Base-by-base conservation (phyloP, 2,888 invertebrate genomes). In the Panzeria rudis region DNA sequence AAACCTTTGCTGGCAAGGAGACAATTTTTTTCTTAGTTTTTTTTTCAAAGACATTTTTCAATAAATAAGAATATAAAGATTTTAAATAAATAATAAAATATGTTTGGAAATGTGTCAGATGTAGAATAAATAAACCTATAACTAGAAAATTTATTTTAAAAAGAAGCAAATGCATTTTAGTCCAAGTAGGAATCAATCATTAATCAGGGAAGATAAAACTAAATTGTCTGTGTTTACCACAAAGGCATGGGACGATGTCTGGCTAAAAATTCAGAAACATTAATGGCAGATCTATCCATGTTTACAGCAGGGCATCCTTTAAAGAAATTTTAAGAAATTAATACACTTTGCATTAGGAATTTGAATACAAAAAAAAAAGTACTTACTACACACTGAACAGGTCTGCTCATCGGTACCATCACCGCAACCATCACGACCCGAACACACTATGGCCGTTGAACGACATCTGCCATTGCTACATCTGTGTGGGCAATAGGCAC, bases 341-440 rank as follows among this genome's bases (percentile, higher is more conserved):
- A 15, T 17, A 20, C 3, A 9, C 9, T 35, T 35, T 35, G 6
- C 35, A 8, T 35, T 4, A 35, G 9, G 7, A 35, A 7, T 38
- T 38, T 38, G 13, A 13, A 11, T 3, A 35, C 1, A 32, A 4
- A 23, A 54, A 71, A 29, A 38, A 2, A 17, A 56, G 25, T 41
- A 96, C 97, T 96, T 93, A 98, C 98, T 95, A 93, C 98, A 98
- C 87, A 97, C 96, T 86, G 94, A 94, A 93, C 98, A 98, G 86
- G 95, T 95, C 86, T 94, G 95, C 92, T 98, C 98, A 90, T 98
- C 98, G 56, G 96, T 96, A 88, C 96, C 96, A 93, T 98, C 98
- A 8, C 98, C 98, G 90, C 98, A 98, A 23, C 98, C 98, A 91
- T 98, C 97, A 52, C 96, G 94, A 32, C 98, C 98, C 15, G 97